Base-by-base conservation (phyloP, 2,113 vertebrate species). In the Laticauda laticaudata region DNA sequence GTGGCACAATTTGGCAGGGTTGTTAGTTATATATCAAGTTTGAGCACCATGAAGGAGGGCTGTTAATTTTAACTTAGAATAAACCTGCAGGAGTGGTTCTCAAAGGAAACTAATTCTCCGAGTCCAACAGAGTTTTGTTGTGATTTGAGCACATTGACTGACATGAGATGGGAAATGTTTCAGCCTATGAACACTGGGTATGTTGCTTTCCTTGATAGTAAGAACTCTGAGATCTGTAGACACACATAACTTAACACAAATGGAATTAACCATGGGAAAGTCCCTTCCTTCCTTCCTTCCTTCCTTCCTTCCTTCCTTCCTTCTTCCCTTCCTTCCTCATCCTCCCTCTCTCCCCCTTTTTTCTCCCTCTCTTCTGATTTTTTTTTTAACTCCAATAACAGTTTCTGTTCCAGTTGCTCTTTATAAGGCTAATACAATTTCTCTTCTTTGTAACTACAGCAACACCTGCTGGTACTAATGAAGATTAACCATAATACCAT, bases 391-490 rank as follows among this genome's bases (percentile, higher is more conserved):
- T 18, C 92, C 75, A 90, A 26, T 45, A 92, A 69, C 43, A 51
- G 69, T 57, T 39, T 86, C 54, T 39, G 53, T 92, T 56, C 88
- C 43, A 85, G 18, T 59, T 45, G 8, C 69, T 51, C 3, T 90
- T 86, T 86, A 51, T 39, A n/a, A 89, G 34, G 23, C 55, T 51
- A 23, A 15, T 18, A 15, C 43, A 6, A 1, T n/a, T 23, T 48
- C 11, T 57, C 6, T 87, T n/a, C 93, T 75, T 94, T 81, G 95
- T 96, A 94, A 92, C 94, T 94, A 97, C 92, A 97, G 96, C 96
- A 97, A 95, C 96, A 95, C 96, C 96, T 96, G 96, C 96, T 75
- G 94, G 94, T 56, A 26, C 20, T 92, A 94, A 94, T 20, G 48
- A 34, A 54, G 48, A 93, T 2, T 64, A 48, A 61, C 45, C 0